Base-by-base conservation (phyloP, 2,113 vertebrate species). In the Suricata suricatta region DNA sequence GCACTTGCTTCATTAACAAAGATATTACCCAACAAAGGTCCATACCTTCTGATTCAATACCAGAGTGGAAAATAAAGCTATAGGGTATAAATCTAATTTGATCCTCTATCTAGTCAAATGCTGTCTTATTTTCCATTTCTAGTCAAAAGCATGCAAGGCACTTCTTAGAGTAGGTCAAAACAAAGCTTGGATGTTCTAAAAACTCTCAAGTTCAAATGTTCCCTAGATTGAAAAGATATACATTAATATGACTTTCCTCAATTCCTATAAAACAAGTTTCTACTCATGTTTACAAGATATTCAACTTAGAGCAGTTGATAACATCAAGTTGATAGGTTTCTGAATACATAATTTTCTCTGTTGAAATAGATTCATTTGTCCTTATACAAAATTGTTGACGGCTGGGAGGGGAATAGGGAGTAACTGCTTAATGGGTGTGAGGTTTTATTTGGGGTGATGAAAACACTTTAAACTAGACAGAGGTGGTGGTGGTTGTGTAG, bases 101-200 rank as follows among this genome's bases (percentile, higher is more conserved):
- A 64, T 82, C 10, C 54, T 68, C 82, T 95, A 66, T 66, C 27
- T 60, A 81, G 52, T 80, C 33, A 82, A 97, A 92, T 52, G 77
- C 15, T 89, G 95, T 64, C 29, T 21, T 38, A 60, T 71, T 95
- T 95, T 27, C 72, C 72, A 57, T 74, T 97, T 72, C 27, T 79
- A 71, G 74, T 79, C 92, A 93, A 96, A 96, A 95, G 90, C 25
- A 72, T 35, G 29, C 31, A 92, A 41, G 80, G 31, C 5, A 72
- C 19, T 66, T 88, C 21, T 90, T 72, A 79, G 41, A 82, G 71
- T 21, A 81, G 10, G 66, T 82, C 0, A 85, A 86, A 93, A 81
- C 21, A 77, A 3, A 50, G 25, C 41, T 83, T 74, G 66, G 29
- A 89, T 50, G 60, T 71, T 77, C 68, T 81, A 52, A 82, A 93